Evolutionary conservation across 2,888 invertebrate genomes (phyloP).

Genomic region (Dasysyrphus albostriatus): DNA sequence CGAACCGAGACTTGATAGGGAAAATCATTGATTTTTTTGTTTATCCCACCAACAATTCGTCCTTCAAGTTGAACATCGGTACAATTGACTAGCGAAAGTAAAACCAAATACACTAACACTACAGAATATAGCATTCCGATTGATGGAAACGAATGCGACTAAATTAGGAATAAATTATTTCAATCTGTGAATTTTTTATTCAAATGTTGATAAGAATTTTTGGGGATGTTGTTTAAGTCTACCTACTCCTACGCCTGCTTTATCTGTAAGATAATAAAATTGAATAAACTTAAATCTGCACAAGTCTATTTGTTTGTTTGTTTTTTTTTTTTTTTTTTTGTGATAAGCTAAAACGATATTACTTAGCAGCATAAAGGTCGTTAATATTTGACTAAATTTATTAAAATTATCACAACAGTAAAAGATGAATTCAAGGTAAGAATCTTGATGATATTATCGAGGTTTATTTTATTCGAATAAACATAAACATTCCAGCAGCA

Average conservation of each 20-base stretch:
- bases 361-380: neutral
- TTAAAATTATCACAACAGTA: no score
- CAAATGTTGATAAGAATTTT: neutral
- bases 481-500: no score
- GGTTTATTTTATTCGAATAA: no score
- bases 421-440: no score
- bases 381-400: no score
- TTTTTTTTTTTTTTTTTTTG: neutral
- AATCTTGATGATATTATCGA: no score
- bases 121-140: neutral
- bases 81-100: neutral
- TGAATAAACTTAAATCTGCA: neutral
- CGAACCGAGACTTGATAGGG: slow-evolving; percentile 21
- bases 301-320: neutral
- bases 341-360: neutral
- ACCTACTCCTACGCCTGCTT: neutral
- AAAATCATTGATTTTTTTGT: neutral
- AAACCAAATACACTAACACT: neutral
- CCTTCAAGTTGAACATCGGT: neutral
- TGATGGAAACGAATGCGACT: neutral
- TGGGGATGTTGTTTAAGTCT: neutral
- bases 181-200: neutral
- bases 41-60: neutral
- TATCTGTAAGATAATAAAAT: neutral
- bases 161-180: neutral